Conservation (phyloP, 2,888 invertebrate species). For the Lasioglossum pauxillum region DNA sequence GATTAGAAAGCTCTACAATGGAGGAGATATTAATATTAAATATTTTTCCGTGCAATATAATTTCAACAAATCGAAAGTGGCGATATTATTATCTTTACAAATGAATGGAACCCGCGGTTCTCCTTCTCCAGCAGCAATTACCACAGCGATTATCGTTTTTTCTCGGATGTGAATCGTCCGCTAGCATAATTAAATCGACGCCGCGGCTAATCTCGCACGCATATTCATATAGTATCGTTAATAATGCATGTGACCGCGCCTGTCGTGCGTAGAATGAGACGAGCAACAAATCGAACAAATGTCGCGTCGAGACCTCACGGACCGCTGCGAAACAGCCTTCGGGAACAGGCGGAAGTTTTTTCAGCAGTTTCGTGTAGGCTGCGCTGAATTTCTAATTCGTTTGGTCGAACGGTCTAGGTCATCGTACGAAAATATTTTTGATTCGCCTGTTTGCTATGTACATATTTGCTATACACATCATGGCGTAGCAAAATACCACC, state of each 20-base stretch:
- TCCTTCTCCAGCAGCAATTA: not conserved
- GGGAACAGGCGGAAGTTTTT: slow-evolving; percentile 38
- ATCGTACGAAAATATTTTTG: not conserved
- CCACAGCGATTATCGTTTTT: not conserved
- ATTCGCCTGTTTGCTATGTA: not conserved
- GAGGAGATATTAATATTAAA: too few species aligned
- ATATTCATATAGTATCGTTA: slow-evolving; percentile 35
- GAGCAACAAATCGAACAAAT: not conserved
- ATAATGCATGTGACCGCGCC: slow-evolving; percentile 19
- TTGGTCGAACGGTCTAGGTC: not conserved
- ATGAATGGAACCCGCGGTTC: not conserved
- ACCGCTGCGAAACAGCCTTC: slow-evolving; percentile 15
- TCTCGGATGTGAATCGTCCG: not conserved
- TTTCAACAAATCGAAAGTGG: too few species aligned
- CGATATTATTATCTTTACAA: too few species aligned
- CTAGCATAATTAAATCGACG: slow-evolving; percentile 4
- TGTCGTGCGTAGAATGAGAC: slow-evolving; percentile 18
- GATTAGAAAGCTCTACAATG: too few species aligned
- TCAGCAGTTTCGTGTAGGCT: not conserved
- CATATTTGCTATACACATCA: too few species aligned
- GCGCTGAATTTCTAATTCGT: slow-evolving; percentile 12
- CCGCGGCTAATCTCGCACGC: not conserved
- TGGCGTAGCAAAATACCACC: too few species aligned
- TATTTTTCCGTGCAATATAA: too few species aligned
- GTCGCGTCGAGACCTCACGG: slow-evolving; percentile 24